These are phyloP conservation scores for Camelus dromedarius DNA, from an alignment of 2,113 vertebrate genomes.

Conservation along the genomic window DNA sequence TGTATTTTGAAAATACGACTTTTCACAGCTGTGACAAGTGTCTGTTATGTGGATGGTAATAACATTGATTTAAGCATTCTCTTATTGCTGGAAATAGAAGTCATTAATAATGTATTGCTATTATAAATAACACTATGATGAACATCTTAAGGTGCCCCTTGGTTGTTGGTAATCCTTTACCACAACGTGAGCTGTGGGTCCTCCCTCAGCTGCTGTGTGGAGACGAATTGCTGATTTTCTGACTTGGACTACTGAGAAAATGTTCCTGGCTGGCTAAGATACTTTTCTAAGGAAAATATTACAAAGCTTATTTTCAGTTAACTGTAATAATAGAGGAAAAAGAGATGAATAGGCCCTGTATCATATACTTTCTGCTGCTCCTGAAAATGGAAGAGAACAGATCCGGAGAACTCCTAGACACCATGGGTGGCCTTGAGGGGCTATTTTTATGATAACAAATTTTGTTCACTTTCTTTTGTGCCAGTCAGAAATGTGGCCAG, in stretches of 20 bases:
- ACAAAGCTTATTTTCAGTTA: constrained; percentile 1
- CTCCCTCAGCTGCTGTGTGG: background rate
- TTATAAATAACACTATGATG: background rate
- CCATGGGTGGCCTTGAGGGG: background rate
- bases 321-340: background rate
- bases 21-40: background rate
- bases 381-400: constrained; percentile 19
- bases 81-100: background rate
- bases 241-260: background rate
- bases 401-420: constrained; percentile 59
- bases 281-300: constrained; percentile 25
- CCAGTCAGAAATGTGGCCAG: constrained; percentile 13
- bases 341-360: background rate
- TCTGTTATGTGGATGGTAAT: background rate
- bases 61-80: background rate
- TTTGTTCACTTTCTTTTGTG: constrained; percentile 32
- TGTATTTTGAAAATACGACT: constrained; percentile 24
- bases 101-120: background rate
- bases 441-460: constrained; percentile 54
- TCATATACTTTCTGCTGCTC: constrained; percentile 36
- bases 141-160: background rate
- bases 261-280: background rate
- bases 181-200: fast-evolving
- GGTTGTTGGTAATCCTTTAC: background rate
- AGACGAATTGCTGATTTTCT: background rate